Base-by-base conservation (phyloP, 2,888 invertebrate species). In the Tipula lateralis region DNA sequence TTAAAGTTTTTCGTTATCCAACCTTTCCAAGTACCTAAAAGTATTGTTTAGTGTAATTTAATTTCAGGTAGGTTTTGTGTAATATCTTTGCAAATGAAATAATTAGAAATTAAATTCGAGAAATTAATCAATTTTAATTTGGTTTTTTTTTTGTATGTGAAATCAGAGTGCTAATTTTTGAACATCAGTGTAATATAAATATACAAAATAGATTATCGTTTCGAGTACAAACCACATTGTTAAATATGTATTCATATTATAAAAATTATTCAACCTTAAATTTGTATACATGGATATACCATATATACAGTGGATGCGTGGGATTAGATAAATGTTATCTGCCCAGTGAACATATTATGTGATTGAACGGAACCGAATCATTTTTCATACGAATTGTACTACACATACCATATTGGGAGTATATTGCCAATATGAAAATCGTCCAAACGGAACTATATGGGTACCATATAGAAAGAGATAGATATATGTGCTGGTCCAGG, bases 31-130 rank as follows among this genome's bases (percentile, higher is more conserved):
- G 66, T 66, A 19, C 9, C 24, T 5, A 24, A 24, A 16, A 19
- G 24, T 66, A 19, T 9, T 66, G 66, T 9, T 24, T 66, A 66
- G 66, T 66, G 24, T 66, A 66, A 66, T 66, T 66, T 24, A 66
- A 66, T 24, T 66, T 19, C 24, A 66, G 66, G 66, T 66, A 66
- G 66, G 24, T 66, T 66, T 66, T 13, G 66, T 5, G 7, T 66
- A 24, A 66, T 66, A 24, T 50, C 24, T 50, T 24, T 50, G 19
- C 50, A 50, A 66, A 66, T 66, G 66, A 24, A 66, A 66, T 66
- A 66, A 66, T 66, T 66, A 66, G 24, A 66, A 66, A 66, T 24
- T 66, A 66, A 66, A 66, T 66, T 66, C 66, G 66, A 66, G 66
- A 66, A 66, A 66, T 66, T 66, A 66, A 24, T 66, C 24, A 66